Conservation (phyloP, 1,140 invertebrate genomes). For the Neodiprion pinetum region DNA sequence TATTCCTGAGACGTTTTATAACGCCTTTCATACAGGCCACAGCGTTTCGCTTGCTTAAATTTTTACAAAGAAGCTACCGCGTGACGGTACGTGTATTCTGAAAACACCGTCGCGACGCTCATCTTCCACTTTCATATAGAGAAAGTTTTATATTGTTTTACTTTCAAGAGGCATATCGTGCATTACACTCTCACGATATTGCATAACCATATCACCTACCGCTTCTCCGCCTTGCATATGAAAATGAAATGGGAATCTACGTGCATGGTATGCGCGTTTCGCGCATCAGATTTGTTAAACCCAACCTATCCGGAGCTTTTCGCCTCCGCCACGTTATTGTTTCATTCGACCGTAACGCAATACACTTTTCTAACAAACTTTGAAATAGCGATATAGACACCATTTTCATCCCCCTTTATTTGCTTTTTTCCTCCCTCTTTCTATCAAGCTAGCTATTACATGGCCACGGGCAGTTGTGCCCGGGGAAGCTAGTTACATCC, state of each 20-base stretch:
- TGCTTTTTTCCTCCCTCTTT: not conserved
- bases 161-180: not conserved
- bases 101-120: not conserved
- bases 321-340: not conserved
- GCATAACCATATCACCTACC: not conserved
- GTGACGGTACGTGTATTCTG: not conserved
- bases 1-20: too few relatives aligned
- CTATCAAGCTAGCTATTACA: not conserved
- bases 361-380: not conserved
- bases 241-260: not conserved
- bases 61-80: too few relatives aligned
- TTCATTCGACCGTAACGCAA: not conserved
- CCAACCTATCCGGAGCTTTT: not conserved
- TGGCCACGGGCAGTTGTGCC: not conserved
- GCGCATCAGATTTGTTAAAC: too few relatives aligned
- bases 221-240: not conserved
- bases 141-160: constrained; percentile 3
- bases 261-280: not conserved
- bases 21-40: too few relatives aligned
- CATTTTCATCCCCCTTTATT: too few relatives aligned
- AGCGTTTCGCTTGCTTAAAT: too few relatives aligned
- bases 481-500: not conserved
- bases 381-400: not conserved
- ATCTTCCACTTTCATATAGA: not conserved
- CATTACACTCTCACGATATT: constrained; percentile 1